Percentiles rank a stretch among this genome's conserved stretches.
These are phyloP conservation scores for Tuta absoluta DNA, from an alignment of 2,888 invertebrate species.

Conservation along the genomic window DNA sequence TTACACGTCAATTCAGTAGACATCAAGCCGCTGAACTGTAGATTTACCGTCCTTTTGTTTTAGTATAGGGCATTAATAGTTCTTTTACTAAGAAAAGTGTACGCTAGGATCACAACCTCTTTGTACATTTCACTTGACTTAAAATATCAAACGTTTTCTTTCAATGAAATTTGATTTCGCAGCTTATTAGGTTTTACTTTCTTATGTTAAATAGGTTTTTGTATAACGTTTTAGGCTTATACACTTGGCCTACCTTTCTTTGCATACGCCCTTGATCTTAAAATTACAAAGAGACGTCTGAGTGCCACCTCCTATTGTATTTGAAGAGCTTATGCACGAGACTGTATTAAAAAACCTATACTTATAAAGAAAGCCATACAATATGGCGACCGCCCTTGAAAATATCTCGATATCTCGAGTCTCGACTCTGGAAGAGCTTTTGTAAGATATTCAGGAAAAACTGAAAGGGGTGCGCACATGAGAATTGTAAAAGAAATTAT, in stretches of 20 bases:
- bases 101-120: not conserved
- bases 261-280: slow-evolving; percentile 43
- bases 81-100: no score
- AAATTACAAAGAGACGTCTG: slow-evolving; percentile 49
- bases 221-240: slow-evolving; percentile 20
- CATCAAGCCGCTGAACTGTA: no score
- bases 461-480: slow-evolving; percentile 7
- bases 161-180: slow-evolving; percentile 1
- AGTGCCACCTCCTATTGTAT: slow-evolving; percentile 48
- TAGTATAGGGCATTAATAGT: no score
- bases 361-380: slow-evolving; percentile 14
- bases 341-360: slow-evolving; percentile 7
- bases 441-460: slow-evolving; percentile 16
- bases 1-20: no score
- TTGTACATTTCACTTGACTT: not conserved
- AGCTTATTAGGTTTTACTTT: slow-evolving; percentile 1
- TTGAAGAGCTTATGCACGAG: slow-evolving; percentile 49
- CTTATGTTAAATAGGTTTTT: slow-evolving; percentile 11
- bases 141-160: slow-evolving; percentile 9
- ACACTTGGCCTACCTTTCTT: slow-evolving; percentile 23
- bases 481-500: not conserved
- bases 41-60: no score
- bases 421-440: slow-evolving; percentile 20
- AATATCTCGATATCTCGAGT: no score
- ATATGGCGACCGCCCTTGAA: slow-evolving; percentile 21